Conservation (phyloP, 2,888 invertebrate genomes). For the Meteorus cinctellus region DNA sequence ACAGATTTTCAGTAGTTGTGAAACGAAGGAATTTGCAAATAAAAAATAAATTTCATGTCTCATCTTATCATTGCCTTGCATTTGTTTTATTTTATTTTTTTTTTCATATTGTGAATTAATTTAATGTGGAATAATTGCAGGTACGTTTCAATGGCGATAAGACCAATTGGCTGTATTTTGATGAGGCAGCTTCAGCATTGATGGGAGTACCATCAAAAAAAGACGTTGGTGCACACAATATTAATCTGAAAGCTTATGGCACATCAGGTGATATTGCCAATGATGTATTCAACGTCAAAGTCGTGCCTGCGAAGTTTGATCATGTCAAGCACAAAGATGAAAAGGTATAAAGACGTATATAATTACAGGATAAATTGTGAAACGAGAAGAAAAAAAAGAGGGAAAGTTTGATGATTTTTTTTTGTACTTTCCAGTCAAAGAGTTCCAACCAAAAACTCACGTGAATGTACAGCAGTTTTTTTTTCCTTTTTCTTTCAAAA, state of each 20-base stretch:
- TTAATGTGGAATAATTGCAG: slow-evolving; percentile 59
- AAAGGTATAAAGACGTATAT: slow-evolving; percentile 58
- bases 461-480: too few relatives aligned
- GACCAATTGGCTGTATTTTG: slow-evolving; percentile 83
- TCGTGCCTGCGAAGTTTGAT: slow-evolving; percentile 69
- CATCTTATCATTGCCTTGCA: not conserved
- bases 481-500: too few relatives aligned
- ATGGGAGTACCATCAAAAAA: slow-evolving; percentile 83
- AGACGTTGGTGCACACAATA: slow-evolving; percentile 81
- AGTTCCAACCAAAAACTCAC: too few relatives aligned
- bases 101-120: not conserved
- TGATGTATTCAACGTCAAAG: slow-evolving; percentile 81
- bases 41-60: too few relatives aligned
- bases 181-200: slow-evolving; percentile 81
- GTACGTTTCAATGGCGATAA: slow-evolving; percentile 71
- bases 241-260: slow-evolving; percentile 77
- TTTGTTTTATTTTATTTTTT: not conserved
- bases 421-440: too few relatives aligned
- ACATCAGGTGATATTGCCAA: slow-evolving; percentile 76
- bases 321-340: slow-evolving; percentile 62
- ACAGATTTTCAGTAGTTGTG: too few relatives aligned
- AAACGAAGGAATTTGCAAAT: too few relatives aligned
- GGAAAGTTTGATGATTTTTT: too few relatives aligned
- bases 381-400: not conserved
- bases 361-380: slow-evolving; percentile 10